Evolutionary conservation across 1,140 invertebrate species (phyloP).

Genomic region (Pararge aegeria): DNA sequence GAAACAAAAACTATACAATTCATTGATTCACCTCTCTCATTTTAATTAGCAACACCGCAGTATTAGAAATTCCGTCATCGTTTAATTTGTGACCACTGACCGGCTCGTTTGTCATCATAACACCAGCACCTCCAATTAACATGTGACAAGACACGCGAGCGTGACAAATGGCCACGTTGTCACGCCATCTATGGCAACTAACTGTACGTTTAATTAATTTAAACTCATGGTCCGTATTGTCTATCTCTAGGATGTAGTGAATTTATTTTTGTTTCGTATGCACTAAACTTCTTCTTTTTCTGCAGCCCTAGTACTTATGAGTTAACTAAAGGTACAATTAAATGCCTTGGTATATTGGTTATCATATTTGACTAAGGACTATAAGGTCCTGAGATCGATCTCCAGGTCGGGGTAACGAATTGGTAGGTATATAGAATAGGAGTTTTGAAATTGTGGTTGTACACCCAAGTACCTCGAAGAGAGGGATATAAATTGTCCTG

Average conservation of each 20-base stretch:
- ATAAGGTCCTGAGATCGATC: no score
- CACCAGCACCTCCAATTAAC: conserved; percentile 26
- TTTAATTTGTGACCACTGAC: conserved; percentile 4
- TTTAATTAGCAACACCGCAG: neutral
- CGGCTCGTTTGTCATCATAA: conserved; percentile 31
- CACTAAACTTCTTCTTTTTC: no score
- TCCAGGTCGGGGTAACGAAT: no score
- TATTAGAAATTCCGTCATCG: neutral
- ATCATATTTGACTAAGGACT: no score
- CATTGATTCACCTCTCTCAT: neutral
- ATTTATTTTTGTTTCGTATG: no score
- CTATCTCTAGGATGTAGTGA: neutral
- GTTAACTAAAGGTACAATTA: no score
- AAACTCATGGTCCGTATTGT: conserved; percentile 21
- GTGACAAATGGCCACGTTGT: conserved; percentile 29
- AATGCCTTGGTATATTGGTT: no score
- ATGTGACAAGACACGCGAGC: conserved; percentile 29
- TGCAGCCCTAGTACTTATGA: no score
- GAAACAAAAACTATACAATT: neutral
- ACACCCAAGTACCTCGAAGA: no score
- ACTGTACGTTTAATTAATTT: conserved; percentile 23
- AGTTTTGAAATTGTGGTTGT: no score
- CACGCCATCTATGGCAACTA: conserved; percentile 25
- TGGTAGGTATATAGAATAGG: no score
- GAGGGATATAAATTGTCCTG: no score